A percentile compares a stretch with the other conserved stretches of the same genome.
Evolutionary conservation across 2,888 invertebrate genomes (phyloP).

Genomic region (Cryptus armator): DNA sequence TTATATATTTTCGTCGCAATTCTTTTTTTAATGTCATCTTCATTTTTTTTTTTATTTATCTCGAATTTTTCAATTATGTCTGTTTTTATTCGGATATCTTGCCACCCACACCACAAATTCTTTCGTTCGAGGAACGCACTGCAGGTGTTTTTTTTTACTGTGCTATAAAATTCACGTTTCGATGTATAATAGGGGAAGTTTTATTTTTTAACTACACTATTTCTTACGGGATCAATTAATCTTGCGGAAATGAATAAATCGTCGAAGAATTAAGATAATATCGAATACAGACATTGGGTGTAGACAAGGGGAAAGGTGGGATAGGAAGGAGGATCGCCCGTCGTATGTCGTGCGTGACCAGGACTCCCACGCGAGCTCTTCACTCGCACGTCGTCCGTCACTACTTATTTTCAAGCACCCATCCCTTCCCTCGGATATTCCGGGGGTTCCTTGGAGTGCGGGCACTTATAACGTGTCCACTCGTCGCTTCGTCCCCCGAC

Average conservation of each 20-base stretch:
- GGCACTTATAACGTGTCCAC: conserved; percentile 48
- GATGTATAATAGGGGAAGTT: too few relatives aligned
- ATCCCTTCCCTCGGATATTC: conserved; percentile 27
- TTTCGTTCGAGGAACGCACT: too few relatives aligned
- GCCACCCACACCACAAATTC: too few relatives aligned
- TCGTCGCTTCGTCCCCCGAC: conserved; percentile 29
- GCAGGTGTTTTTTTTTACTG: background rate
- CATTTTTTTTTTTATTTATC: too few relatives aligned
- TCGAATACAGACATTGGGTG: conserved; percentile 13
- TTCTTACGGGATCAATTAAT: background rate
- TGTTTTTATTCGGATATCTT: too few relatives aligned
- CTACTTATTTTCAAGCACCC: conserved; percentile 71
- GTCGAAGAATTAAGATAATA: conserved; percentile 21
- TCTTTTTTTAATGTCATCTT: too few relatives aligned
- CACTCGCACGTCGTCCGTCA: conserved; percentile 66
- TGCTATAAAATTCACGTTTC: background rate
- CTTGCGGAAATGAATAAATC: background rate
- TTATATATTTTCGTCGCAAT: too few relatives aligned
- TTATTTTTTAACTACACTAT: background rate
- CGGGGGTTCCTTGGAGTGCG: conserved; percentile 29
- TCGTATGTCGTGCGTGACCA: conserved; percentile 64
- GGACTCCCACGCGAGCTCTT: conserved; percentile 67
- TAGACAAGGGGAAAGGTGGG: background rate
- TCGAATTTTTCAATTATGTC: too few relatives aligned
- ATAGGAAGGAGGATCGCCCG: conserved; percentile 30